Percentiles rank a stretch among this genome's conserved stretches.
These are phyloP conservation scores for Eupithecia abbreviata DNA, from an alignment of 2,888 invertebrate species.

Conservation along the genomic window DNA sequence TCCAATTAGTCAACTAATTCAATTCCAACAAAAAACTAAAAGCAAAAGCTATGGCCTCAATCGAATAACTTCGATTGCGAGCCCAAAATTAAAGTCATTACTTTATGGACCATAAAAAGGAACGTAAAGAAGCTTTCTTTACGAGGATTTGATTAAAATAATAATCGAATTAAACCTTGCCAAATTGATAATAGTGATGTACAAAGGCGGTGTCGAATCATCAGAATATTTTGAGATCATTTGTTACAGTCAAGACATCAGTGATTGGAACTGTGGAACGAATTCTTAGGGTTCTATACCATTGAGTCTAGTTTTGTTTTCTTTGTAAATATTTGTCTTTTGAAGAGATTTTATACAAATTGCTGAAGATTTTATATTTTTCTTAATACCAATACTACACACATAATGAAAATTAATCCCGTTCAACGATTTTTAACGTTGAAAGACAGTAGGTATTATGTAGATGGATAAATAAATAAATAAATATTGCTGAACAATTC, in stretches of 20 bases:
- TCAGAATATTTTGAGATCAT: slow-evolving; percentile 72
- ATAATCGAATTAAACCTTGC: slow-evolving; percentile 73
- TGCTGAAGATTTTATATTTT: neutral
- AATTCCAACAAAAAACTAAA: slow-evolving; percentile 40
- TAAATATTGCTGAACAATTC: too few species aligned
- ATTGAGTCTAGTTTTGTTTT: neutral
- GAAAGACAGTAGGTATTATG: neutral
- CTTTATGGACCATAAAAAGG: slow-evolving; percentile 40
- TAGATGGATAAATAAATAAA: too few species aligned
- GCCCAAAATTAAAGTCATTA: slow-evolving; percentile 43
- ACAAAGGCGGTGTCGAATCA: slow-evolving; percentile 63
- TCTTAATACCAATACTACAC: neutral
- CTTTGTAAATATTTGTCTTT: neutral
- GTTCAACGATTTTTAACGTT: neutral
- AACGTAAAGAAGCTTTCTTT: slow-evolving; percentile 45
- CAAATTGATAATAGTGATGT: slow-evolving; percentile 80
- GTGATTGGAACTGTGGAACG: slow-evolving; percentile 67
- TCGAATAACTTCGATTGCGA: slow-evolving; percentile 42
- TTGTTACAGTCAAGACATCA: slow-evolving; percentile 62
- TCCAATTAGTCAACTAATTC: slow-evolving; percentile 40
- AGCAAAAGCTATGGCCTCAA: slow-evolving; percentile 36
- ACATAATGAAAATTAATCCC: neutral
- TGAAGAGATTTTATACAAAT: neutral
- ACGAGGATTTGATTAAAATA: slow-evolving; percentile 54
- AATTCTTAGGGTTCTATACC: slow-evolving; percentile 53